Base-by-base conservation (phyloP, 35 echinoderm and acorn worm genomes). In the Apostichopus californicus region DNA sequence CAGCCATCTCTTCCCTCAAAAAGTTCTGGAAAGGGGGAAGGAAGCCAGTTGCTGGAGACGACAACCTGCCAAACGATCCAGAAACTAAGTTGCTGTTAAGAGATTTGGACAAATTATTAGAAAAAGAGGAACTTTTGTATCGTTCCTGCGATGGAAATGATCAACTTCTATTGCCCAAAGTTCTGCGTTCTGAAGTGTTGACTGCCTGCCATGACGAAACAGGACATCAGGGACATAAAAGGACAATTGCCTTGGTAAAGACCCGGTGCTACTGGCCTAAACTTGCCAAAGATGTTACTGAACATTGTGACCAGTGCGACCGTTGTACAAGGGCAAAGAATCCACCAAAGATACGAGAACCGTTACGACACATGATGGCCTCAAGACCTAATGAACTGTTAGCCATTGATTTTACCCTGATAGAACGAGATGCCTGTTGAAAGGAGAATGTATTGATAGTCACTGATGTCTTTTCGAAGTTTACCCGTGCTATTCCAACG, bases 381-480 rank as follows among this genome's bases (percentile, higher is more conserved):
- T n/a, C n/a, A n/a, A n/a, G n/a, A n/a, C 91, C 91, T n/a, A 83
- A 84, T 23, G 91, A 92, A 71, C 10, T 92, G 17, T 8, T 92
- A 5, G 91, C 91, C 1, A 72, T 92, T 21, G 91, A 92, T n/a
- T 92, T 72, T 46, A 92, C 90, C 12, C 26, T 28, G 26, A 28
- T 28, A 28, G 26, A 28, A 28, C 0, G 26, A 28, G 26, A 28
- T 28, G 26, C 26, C 0, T 28, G 26, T 28, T 0, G 26, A 28
- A 28, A 28, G 26, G 26, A 28, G 26, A 28, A 28, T 28, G 26
- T 28, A 0, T 28, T 28, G 26, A 28, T 28, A 28, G 26, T 28
- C 26, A 28, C 26, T 28, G 26, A 28, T 28, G 26, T 28, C 26
- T 28, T 28, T 28, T 28, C 26, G 26, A 28, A 28, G 26, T 28